Base-by-base conservation (phyloP, 2,888 invertebrate species). In the Caenorhabditis afra region DNA sequence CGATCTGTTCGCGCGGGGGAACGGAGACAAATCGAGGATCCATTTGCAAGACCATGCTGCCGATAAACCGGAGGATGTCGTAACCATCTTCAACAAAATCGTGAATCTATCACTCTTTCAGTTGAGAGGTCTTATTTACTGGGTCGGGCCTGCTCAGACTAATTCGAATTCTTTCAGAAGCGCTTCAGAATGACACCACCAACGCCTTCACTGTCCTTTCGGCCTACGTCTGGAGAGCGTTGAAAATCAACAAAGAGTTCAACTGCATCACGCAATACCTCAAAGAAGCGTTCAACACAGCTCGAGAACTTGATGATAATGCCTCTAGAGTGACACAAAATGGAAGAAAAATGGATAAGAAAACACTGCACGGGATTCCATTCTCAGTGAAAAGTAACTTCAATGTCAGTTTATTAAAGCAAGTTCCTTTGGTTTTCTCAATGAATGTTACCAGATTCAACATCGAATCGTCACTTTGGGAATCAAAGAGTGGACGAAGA, bases 391-490 rank as follows among this genome's bases (percentile, higher is more conserved):
- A 90, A 70, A 85, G 81, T 41, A 88, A 88, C 59, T 88, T 88
- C 65, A 58, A 75, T 45, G 81, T 86, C 41, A 70, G 80, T 65
- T 3, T 7, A 5, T 7, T 58, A 47, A 45, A 11, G 11, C 35
- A 1, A 10, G 12, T 16, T 22, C 11, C 39, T 11, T 7, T 35
- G n/a, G n/a, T n/a, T n/a, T n/a, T n/a, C n/a, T 49, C n/a, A 16
- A 5, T 16, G 39, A 49, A 35, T 11, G 1, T 59, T 68, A 67
- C 59, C 37, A 84, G 84, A 39, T 84, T 37, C 37, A 89, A 81
- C 90, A 90, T 20, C 88, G 90, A 79, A 91, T 91, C 70, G 87
- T 88, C 29, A 89, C 88, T 14, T 66, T 87, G 18, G 91, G 91
- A 0, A 73, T 90, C 41, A 88, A 89, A 0, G 90, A 90, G 11